Evolutionary conservation across 1,140 invertebrate genomes (phyloP).

Genomic region (Micrasema longulum): DNA sequence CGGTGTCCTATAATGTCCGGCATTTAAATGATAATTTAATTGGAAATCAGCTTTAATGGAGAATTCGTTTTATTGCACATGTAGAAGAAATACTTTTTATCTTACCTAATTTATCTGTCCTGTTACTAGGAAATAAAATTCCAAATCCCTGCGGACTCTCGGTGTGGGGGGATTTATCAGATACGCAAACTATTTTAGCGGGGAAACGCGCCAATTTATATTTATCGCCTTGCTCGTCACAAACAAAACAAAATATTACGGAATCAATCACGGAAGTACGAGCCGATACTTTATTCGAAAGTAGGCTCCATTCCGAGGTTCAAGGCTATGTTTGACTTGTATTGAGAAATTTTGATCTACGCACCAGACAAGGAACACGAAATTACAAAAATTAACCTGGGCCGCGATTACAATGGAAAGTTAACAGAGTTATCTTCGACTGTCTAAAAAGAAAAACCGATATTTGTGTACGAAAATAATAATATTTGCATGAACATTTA

Average conservation of each 20-base stretch:
- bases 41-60: slow-evolving; percentile 24
- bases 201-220: slow-evolving; percentile 16
- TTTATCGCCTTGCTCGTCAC: slow-evolving; percentile 7
- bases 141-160: slow-evolving; percentile 14
- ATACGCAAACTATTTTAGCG: slow-evolving; percentile 3
- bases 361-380: too few species aligned
- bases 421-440: too few species aligned
- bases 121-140: slow-evolving; percentile 37
- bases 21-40: slow-evolving; percentile 27
- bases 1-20: neutral
- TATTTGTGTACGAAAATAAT: too few species aligned
- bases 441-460: too few species aligned
- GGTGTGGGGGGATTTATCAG: slow-evolving; percentile 1
- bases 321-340: neutral
- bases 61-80: slow-evolving; percentile 34
- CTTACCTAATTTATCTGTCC: slow-evolving; percentile 35
- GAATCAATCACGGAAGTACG: too few species aligned
- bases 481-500: too few species aligned
- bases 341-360: neutral
- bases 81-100: slow-evolving; percentile 29
- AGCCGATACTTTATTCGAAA: too few species aligned
- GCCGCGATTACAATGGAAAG: too few species aligned
- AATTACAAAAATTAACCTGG: too few species aligned
- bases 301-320: too few species aligned
- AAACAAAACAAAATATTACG: too few species aligned